Evolutionary conservation across 2,888 invertebrate species (phyloP).

Genomic region (Empis stercorea): DNA sequence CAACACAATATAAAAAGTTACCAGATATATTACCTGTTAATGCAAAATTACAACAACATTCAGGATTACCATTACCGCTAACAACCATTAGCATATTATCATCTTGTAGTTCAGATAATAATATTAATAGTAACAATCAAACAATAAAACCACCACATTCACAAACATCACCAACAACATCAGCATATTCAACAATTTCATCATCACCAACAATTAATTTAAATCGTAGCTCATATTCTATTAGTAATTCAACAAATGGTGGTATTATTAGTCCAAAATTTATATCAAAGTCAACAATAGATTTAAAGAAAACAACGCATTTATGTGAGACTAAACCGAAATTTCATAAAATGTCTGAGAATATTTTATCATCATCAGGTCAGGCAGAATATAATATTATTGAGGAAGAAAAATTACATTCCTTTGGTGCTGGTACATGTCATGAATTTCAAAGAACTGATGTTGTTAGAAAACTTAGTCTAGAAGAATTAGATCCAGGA

Average conservation of each 20-base stretch:
- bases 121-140: slow-evolving; percentile 16
- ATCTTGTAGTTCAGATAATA: slow-evolving; percentile 31
- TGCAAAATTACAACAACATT: slow-evolving; percentile 35
- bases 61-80: slow-evolving; percentile 20
- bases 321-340: background rate
- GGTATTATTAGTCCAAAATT: slow-evolving; percentile 26
- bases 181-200: slow-evolving; percentile 17
- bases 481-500: slow-evolving; percentile 15
- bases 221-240: slow-evolving; percentile 16
- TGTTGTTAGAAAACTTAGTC: slow-evolving; percentile 17
- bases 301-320: slow-evolving; percentile 33
- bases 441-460: slow-evolving; percentile 18
- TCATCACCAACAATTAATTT: slow-evolving; percentile 10
- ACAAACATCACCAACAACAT: slow-evolving; percentile 19
- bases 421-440: background rate
- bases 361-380: slow-evolving; percentile 29
- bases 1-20: slow-evolving; percentile 28
- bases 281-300: slow-evolving; percentile 33
- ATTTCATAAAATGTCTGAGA: background rate
- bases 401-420: background rate
- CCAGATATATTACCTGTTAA: slow-evolving; percentile 45
- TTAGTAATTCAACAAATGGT: slow-evolving; percentile 24
- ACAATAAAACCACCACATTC: slow-evolving; percentile 20
- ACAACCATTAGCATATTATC: slow-evolving; percentile 20
- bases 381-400: slow-evolving; percentile 33